These are phyloP conservation scores for Platygyra sinensis DNA, from an alignment of 64 coral and sea anemone species.

Conservation along the genomic window DNA sequence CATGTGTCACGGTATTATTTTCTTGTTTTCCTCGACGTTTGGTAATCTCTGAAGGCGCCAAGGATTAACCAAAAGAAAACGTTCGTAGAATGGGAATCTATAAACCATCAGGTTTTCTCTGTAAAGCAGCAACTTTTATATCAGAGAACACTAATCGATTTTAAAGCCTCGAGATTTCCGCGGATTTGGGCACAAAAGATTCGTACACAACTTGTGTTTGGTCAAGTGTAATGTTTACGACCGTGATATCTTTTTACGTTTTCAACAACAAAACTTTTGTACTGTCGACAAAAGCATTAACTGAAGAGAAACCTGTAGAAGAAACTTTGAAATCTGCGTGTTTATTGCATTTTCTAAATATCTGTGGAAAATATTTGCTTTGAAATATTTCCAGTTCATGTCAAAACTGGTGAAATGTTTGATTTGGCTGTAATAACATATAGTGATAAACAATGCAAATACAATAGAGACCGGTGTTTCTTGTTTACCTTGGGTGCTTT, in stretches of 20 bases:
- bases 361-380: constrained; percentile 11
- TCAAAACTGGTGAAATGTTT: constrained; percentile 9
- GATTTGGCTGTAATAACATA: not conserved
- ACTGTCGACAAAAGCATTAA: not conserved
- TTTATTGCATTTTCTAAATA: not conserved
- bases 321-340: not conserved
- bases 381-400: not conserved
- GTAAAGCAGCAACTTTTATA: no score
- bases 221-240: not conserved
- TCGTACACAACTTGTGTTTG: not conserved
- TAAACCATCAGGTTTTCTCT: no score
- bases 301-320: not conserved
- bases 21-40: no score
- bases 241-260: not conserved
- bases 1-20: no score
- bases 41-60: no score
- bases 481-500: not conserved
- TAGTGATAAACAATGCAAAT: not conserved
- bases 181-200: not conserved
- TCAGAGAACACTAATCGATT: no score
- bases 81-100: no score
- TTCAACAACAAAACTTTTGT: not conserved
- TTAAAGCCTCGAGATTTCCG: no score
- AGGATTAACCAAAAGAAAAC: no score
- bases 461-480: not conserved